Evolutionary conservation across 1,140 invertebrate genomes (phyloP), one percentile per base, ranked within the genome.

Genomic region (Scylla paramamosain): DNA sequence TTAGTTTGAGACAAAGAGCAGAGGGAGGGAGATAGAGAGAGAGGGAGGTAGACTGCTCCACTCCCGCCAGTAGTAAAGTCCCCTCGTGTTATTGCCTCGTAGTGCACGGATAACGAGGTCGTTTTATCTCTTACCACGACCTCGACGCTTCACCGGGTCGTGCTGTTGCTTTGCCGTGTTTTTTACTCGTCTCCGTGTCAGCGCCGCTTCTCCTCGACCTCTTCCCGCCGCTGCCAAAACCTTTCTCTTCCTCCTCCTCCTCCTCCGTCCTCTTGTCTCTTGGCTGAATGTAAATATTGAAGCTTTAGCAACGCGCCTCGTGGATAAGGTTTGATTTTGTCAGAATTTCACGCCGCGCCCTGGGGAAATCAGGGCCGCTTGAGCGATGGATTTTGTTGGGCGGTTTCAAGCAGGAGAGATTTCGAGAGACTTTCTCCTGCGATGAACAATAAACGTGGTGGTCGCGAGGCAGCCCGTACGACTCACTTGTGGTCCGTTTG

Each of bases 211-310:
- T 89, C 87, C 25, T 39, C 31, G 31, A 20, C 87, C 87, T 46
- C 87, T 89, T 48, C 31, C 87, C 46, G 39, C 39, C 39, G 8
- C 1, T 89, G 25, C 67, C 67, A 77, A 28, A 45, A 7, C 87
- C 28, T 87, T n/a, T 45, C 87, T 89, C 84, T 32, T 89, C 87
- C 46, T 32, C 59, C 89, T 48, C 87, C 59, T 59, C 14, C 67
- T n/a, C 6, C 25, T 77, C 67, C 67, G 67, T 77, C 67, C 52
- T 77, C 67, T 77, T 77, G 67, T 77, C 67, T 77, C 67, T n/a
- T 20, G 20, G 67, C n/a, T 25, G 67, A 77, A 77, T 77, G 67
- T 77, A 77, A 77, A 77, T 77, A 77, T 77, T 77, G 67, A 77
- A 77, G 67, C 20, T 77, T 77, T 77, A n/a, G 67, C 67, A n/a